phyloP scores from a whole-genome alignment of 2,797 vertebrate genomes.

The Dromococcyx pavoninus region DNA sequence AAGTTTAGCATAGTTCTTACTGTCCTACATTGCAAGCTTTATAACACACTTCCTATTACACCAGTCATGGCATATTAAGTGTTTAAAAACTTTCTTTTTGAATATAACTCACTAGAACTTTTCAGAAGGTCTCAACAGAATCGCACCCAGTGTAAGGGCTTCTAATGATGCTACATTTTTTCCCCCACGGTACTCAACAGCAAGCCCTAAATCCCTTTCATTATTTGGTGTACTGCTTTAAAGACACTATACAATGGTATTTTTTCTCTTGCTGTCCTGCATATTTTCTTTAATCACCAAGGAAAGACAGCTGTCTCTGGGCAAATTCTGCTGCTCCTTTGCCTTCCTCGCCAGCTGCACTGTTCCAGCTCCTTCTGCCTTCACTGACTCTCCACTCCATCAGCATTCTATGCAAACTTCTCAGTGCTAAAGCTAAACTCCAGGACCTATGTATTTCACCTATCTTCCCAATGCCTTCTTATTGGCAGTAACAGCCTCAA shows the following conservation, averaged over 20 bases:
- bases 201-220: neutral
- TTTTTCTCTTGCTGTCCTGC: neutral
- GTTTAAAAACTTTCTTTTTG: constrained; percentile 28
- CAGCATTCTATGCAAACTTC: neutral
- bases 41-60: constrained; percentile 3
- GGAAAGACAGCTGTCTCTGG: neutral
- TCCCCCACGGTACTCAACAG: neutral
- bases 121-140: neutral
- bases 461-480: neutral
- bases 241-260: neutral
- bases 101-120: constrained; percentile 5
- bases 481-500: neutral
- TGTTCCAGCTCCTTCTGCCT: neutral
- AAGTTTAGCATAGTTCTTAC: constrained; percentile 38
- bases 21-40: constrained; percentile 41
- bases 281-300: neutral
- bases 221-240: neutral
- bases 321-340: neutral
- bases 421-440: neutral
- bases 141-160: neutral
- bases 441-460: neutral
- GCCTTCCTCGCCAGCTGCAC: neutral
- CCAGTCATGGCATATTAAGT: constrained; percentile 20
- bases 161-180: neutral
- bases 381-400: neutral